phyloP scores from a whole-genome alignment of 1,140 invertebrate genomes.

The Asbolus verrucosus region DNA sequence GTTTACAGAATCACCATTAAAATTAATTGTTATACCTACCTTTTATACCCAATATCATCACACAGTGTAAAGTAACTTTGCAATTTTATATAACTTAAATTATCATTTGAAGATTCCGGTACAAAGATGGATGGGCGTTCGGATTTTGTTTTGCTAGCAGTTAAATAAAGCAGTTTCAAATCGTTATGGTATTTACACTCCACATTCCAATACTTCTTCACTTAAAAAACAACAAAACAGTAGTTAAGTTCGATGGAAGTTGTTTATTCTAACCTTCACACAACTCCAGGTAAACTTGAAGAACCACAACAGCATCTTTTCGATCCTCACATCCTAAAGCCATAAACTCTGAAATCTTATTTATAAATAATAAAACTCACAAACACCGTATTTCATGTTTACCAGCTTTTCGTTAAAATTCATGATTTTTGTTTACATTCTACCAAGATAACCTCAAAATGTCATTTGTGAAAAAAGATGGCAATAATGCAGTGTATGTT shows the following conservation, averaged over 20 bases:
- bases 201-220: conserved; percentile 58
- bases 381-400: background rate
- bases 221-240: conserved; percentile 48
- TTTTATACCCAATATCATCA: background rate
- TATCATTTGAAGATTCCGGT: conserved; percentile 51
- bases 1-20: background rate
- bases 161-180: conserved; percentile 52
- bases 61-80: conserved; percentile 44
- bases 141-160: conserved; percentile 51
- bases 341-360: conserved; percentile 24
- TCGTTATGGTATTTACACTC: conserved; percentile 49
- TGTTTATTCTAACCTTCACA: conserved; percentile 55
- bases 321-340: conserved; percentile 16
- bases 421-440: background rate
- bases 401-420: conserved; percentile 2
- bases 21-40: conserved; percentile 6
- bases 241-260: background rate
- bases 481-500: too few species aligned
- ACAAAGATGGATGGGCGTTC: conserved; percentile 49
- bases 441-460: too few species aligned
- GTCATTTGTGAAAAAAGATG: too few species aligned
- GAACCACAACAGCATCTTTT: conserved; percentile 49
- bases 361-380: background rate
- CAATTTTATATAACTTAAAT: conserved; percentile 53
- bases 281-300: conserved; percentile 59